Evolutionary conservation across 2,888 invertebrate genomes (phyloP).

Genomic region (Drosophila nr. perissopoda): DNA sequence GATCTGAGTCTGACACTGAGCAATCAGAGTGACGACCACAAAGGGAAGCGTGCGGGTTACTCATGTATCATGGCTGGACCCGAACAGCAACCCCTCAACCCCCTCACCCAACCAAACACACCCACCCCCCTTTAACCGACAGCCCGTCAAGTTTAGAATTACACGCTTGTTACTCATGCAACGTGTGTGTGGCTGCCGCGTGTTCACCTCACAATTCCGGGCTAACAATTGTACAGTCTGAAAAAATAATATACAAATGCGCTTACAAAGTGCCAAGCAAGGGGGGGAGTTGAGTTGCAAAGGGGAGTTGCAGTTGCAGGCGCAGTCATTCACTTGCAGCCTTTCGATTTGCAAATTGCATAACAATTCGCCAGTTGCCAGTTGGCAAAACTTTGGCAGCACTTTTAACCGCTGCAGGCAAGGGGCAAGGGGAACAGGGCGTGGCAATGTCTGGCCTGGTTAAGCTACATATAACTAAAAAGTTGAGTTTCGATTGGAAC

Average conservation of each 20-base stretch:
- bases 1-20: conserved; percentile 35
- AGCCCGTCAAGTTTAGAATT: conserved; percentile 45
- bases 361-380: conserved; percentile 59
- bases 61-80: conserved; percentile 43
- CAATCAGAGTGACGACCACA: conserved; percentile 28
- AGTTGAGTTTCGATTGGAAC: background rate
- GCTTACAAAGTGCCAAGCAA: conserved; percentile 38
- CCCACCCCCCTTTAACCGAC: too few species aligned
- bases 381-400: conserved; percentile 32
- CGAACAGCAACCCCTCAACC: background rate
- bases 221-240: conserved; percentile 48
- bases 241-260: conserved; percentile 11
- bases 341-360: conserved; percentile 73
- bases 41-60: conserved; percentile 44
- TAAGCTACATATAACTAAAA: background rate
- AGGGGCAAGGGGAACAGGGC: background rate
- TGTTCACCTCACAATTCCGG: conserved; percentile 46
- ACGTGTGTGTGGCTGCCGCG: conserved; percentile 36
- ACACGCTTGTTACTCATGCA: conserved; percentile 78
- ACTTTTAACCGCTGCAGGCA: conserved; percentile 32
- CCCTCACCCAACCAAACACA: background rate
- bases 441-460: conserved; percentile 8
- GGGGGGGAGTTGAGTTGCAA: background rate
- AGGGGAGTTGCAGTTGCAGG: conserved; percentile 1
- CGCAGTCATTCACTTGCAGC: conserved; percentile 43